Conservation (phyloP, 2,113 vertebrate genomes). For the Acanthochromis polyacanthus region DNA sequence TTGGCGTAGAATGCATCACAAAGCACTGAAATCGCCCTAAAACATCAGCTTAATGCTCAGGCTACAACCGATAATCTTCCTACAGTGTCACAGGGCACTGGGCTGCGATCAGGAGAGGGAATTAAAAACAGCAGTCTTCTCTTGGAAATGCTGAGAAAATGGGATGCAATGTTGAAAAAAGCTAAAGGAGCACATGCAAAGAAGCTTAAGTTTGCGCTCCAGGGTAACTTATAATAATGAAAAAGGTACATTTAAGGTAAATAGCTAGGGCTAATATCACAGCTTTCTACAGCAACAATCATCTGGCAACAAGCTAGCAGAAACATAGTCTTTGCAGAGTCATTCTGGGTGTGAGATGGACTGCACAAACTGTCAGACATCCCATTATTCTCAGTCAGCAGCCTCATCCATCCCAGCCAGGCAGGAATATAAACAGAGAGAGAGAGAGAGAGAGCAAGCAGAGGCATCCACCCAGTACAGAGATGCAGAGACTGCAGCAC, state of each 20-base stretch:
- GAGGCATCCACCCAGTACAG: background rate
- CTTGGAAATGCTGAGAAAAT: background rate
- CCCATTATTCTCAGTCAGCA: constrained; percentile 21
- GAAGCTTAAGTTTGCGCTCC: too few species aligned
- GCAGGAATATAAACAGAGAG: background rate
- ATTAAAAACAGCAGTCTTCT: background rate
- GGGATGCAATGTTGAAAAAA: background rate
- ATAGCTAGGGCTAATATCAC: too few species aligned
- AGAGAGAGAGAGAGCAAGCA: background rate
- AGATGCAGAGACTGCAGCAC: constrained; percentile 56
- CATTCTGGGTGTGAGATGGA: background rate
- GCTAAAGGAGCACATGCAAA: too few species aligned
- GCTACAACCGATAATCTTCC: constrained; percentile 19
- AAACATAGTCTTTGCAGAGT: background rate
- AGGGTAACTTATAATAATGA: too few species aligned
- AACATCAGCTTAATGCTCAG: constrained; percentile 18
- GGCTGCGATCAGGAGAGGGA: background rate
- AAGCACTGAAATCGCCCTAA: background rate
- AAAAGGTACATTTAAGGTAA: too few species aligned
- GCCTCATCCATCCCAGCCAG: background rate
- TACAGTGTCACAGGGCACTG: constrained; percentile 3
- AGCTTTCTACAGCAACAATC: background rate
- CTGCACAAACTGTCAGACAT: background rate
- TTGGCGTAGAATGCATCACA: background rate
- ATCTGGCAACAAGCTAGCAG: background rate